phyloP scores from a whole-genome alignment of 30 jellyfish, hydroid and myxozoan species.

The Calvadosia cruxmelitensis region DNA sequence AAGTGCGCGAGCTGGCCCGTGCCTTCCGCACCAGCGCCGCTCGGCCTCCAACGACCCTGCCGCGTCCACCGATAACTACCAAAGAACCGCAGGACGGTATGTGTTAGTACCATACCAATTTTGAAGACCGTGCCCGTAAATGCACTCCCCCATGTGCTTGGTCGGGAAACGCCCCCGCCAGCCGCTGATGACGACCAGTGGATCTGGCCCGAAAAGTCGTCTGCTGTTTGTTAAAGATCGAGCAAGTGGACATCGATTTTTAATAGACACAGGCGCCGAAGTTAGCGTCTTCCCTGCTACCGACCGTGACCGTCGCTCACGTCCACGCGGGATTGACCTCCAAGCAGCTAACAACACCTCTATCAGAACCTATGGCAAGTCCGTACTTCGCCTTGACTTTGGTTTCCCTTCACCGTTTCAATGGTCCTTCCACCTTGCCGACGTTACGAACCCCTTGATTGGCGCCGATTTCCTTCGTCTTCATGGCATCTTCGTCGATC shows the following conservation, averaged over 20 bases:
- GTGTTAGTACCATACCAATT: background rate
- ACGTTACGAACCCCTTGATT: slow-evolving; percentile 17
- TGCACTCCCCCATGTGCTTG: background rate
- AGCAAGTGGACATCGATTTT: slow-evolving; percentile 9
- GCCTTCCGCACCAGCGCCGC: too few relatives aligned
- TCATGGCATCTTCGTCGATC: slow-evolving; percentile 12
- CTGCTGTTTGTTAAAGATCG: slow-evolving; percentile 20
- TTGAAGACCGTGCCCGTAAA: background rate
- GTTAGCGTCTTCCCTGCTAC: slow-evolving; percentile 29
- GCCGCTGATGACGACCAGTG: too few relatives aligned
- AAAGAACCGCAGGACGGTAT: too few relatives aligned
- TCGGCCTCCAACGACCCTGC: too few relatives aligned
- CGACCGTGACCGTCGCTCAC: slow-evolving; percentile 6
- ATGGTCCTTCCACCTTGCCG: slow-evolving; percentile 29
- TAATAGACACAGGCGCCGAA: slow-evolving; percentile 41
- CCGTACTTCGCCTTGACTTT: slow-evolving; percentile 7
- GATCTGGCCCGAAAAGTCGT: too few relatives aligned
- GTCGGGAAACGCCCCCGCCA: too few relatives aligned
- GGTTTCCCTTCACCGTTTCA: slow-evolving; percentile 26
- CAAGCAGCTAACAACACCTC: slow-evolving; percentile 26
- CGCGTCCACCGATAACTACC: too few relatives aligned
- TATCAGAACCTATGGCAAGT: slow-evolving; percentile 19
- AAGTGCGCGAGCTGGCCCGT: too few relatives aligned
- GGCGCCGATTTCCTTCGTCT: slow-evolving; percentile 33
- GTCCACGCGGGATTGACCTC: background rate